Evolutionary conservation across 2,888 invertebrate species (phyloP), one percentile per base, ranked within the genome.

Genomic region (Tachina lurida): DNA sequence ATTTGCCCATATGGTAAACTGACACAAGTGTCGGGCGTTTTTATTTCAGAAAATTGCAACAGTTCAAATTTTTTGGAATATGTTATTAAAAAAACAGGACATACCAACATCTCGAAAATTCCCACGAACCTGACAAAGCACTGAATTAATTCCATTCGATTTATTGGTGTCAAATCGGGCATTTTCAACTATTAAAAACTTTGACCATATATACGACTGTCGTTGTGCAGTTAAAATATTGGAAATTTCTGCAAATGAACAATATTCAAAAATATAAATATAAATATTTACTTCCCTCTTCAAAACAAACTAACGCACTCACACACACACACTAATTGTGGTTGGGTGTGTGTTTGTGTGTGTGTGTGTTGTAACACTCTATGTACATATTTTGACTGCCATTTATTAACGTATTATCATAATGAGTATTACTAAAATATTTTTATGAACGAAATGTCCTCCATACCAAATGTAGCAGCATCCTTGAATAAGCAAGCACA

Each of bases 361-460:
- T 45, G 45, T 58, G 3, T 45, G 8, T 45, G 45, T 52, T 0
- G 22, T 39, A 62, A 39, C 41, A 65, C 63, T 54, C 74, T 65
- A 31, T 3, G 17, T 56, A 58, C 62, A 62, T 71, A 79, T 39
- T 75, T 63, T 73, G 54, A 31, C 77, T 83, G 77, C 67, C 73
- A 77, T 77, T 77, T 83, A 83, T 83, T 67, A 73, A 67, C 45
- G 73, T 78, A 83, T 78, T 83, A 83, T 68, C 22, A 76, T 83
- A 83, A 83, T 77, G 76, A 71, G 47, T 73, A 65, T 79, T 73
- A 71, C 62, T 60, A 67, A 77, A 73, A 77, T 83, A 73, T 78
- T 73, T 74, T 73, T 78, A 83, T 73, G 73, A 52, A 71, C 56
- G 39, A 56, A 56, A 56, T 56, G 54, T 54, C 19, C 62, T 58